These are phyloP conservation scores for Halcyon malimbica DNA, from an alignment of 2,113 vertebrate species.

Conservation along the genomic window DNA sequence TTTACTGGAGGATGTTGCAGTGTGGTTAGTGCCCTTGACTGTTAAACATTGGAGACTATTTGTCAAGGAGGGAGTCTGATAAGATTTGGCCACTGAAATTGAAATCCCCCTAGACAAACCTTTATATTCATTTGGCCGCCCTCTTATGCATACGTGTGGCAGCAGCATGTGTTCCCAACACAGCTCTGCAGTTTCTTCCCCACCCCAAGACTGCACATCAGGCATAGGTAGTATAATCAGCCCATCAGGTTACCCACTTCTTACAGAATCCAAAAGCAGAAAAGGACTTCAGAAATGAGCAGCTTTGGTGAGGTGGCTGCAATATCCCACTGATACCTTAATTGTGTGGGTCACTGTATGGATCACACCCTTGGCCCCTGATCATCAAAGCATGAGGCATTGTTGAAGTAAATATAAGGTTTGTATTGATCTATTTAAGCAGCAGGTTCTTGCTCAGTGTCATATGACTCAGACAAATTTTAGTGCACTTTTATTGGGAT, in stretches of 20 bases:
- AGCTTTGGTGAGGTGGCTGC: neutral
- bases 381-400: neutral
- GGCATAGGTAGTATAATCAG: neutral
- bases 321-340: neutral
- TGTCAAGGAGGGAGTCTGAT: neutral
- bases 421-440: neutral
- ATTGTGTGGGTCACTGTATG: neutral
- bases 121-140: neutral
- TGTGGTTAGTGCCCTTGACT: neutral
- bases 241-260: neutral
- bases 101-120: neutral
- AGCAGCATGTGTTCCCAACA: neutral
- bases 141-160: fast-evolving
- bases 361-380: neutral
- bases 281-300: neutral
- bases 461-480: neutral
- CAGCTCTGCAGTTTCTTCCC: neutral
- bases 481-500: neutral
- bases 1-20: neutral
- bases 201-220: neutral
- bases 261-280: neutral
- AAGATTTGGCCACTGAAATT: neutral
- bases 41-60: neutral
- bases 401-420: neutral
- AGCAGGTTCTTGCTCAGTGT: neutral